Conservation (phyloP, 2,888 invertebrate species). For the Eupithecia tripunctaria region DNA sequence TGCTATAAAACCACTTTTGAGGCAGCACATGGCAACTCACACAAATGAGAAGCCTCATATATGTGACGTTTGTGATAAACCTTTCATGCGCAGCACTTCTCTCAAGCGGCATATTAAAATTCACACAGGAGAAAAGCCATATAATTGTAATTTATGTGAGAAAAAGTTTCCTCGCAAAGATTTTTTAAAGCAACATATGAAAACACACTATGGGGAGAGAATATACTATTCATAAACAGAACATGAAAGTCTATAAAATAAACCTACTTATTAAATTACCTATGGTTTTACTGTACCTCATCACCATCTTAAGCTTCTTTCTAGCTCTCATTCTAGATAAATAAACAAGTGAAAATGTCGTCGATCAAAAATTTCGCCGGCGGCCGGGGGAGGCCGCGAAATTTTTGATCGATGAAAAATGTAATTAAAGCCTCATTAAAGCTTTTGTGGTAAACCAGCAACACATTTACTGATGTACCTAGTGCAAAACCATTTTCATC, state of each 20-base stretch:
- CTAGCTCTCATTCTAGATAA: background rate
- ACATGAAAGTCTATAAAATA: background rate
- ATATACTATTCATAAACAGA: constrained; percentile 3
- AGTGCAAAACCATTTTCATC: too few relatives aligned
- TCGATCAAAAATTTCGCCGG: too few relatives aligned
- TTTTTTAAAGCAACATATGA: constrained; percentile 16
- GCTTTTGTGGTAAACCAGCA: too few relatives aligned
- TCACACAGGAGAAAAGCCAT: constrained; percentile 29
- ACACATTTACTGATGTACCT: too few relatives aligned
- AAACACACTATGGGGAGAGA: constrained; percentile 13
- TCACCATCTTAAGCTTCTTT: too few relatives aligned
- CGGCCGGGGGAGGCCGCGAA: too few relatives aligned
- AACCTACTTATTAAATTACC: background rate
- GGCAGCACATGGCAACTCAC: constrained; percentile 24
- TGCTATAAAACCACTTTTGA: constrained; percentile 19
- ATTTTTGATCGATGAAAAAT: too few relatives aligned
- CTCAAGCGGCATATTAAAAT: constrained; percentile 10
- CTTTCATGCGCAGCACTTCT: constrained; percentile 13
- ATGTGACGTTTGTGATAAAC: constrained; percentile 10
- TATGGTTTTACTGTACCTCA: background rate
- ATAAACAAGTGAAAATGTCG: background rate
- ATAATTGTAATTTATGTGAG: constrained; percentile 15
- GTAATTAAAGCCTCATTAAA: too few relatives aligned
- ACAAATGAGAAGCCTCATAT: constrained; percentile 16
- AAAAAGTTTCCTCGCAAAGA: constrained; percentile 12